phyloP scores from a whole-genome alignment of 2,797 vertebrate species.

The Tinamus major region DNA sequence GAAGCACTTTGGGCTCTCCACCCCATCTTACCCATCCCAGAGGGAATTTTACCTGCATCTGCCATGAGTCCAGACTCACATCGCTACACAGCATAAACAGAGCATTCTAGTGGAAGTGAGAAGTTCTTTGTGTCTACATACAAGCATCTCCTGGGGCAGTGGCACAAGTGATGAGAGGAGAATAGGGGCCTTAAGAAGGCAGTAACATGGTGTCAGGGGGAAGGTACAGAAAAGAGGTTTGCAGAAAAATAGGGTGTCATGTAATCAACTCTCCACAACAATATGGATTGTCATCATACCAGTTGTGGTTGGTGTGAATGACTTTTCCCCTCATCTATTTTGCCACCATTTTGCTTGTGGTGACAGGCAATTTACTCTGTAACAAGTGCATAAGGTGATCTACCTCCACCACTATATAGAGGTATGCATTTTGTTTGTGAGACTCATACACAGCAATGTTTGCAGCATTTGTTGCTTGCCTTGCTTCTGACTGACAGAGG shows the following conservation, averaged over 20 bases:
- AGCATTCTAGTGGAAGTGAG: not conserved
- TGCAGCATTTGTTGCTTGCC: not conserved
- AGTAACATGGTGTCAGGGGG: not conserved
- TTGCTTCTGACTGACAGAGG: not conserved
- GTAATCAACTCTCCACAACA: not conserved
- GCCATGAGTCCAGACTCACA: too few species aligned
- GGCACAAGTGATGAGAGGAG: not conserved
- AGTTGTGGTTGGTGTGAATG: not conserved
- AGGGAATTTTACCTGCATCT: not conserved
- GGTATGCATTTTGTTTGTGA: not conserved
- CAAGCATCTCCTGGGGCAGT: not conserved
- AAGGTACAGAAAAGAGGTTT: not conserved
- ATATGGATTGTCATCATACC: not conserved
- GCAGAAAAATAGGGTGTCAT: not conserved
- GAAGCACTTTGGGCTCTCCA: not conserved
- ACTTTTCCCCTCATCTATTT: not conserved
- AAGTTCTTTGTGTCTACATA: not conserved
- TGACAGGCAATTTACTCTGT: not conserved
- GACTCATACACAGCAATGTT: too few species aligned
- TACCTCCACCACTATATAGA: rapidly evolving
- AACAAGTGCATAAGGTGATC: not conserved
- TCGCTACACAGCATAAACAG: too few species aligned
- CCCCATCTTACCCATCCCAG: too few species aligned
- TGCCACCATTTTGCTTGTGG: not conserved
- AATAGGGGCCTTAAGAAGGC: not conserved